Percentiles rank a stretch among this genome's conserved stretches.
These are phyloP conservation scores for Rhinoraja longicauda DNA, from an alignment of 2,797 vertebrate genomes.

Conservation along the genomic window DNA sequence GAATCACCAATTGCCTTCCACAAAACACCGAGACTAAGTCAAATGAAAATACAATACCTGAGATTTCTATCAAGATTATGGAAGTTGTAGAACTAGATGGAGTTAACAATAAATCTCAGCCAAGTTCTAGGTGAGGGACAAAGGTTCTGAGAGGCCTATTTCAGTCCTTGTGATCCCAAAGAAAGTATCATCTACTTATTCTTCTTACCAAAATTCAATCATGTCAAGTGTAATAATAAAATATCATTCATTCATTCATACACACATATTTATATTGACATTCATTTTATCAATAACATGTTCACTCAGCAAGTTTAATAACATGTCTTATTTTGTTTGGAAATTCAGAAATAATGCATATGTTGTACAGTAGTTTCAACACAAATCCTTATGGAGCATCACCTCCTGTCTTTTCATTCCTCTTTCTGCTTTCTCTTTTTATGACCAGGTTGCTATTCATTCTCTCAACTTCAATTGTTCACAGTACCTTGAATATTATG, in stretches of 20 bases:
- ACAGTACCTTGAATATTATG: no score
- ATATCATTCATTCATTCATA: no score
- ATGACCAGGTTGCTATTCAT: no score
- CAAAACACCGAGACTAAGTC: not conserved
- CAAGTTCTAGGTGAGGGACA: not conserved
- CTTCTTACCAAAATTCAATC: no score
- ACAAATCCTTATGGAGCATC: no score
- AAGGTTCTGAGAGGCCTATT: not conserved
- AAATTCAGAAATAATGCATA: no score
- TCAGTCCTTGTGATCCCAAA: not conserved
- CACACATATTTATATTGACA: not conserved
- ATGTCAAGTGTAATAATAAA: no score
- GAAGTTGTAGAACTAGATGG: not conserved
- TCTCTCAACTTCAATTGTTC: no score
- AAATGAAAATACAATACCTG: not conserved
- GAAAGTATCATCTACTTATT: not conserved
- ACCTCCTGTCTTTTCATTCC: no score
- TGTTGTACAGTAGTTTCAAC: no score
- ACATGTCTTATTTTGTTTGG: no score
- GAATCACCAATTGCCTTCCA: not conserved
- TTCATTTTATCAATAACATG: not conserved
- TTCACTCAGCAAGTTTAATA: not conserved
- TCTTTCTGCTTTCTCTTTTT: no score
- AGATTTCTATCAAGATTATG: not conserved
- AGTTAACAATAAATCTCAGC: not conserved